These are phyloP conservation scores for Girardinus metallicus DNA, from an alignment of 2,797 vertebrate genomes.

Conservation along the genomic window DNA sequence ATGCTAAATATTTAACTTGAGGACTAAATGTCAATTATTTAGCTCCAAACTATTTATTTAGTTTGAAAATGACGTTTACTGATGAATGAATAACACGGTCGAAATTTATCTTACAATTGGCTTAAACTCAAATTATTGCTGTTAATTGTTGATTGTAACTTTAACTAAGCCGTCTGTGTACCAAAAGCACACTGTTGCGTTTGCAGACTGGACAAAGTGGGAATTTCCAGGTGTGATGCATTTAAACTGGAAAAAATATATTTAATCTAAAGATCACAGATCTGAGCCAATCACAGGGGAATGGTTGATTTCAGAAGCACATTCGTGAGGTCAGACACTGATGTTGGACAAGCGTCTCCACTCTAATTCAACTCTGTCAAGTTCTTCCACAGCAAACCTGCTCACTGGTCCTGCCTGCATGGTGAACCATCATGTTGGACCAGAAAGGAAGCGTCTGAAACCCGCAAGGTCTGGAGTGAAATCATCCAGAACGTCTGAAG, in stretches of 20 bases:
- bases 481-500: not conserved
- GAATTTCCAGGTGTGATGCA: not conserved
- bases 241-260: not conserved
- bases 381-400: not conserved
- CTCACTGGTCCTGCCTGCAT: not conserved
- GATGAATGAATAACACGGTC: not conserved
- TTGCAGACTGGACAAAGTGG: not conserved
- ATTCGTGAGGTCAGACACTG: not conserved
- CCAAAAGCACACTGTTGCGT: not conserved
- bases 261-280: not conserved
- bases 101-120: not conserved
- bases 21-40: not conserved
- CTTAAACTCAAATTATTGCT: not conserved
- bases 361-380: not conserved
- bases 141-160: not conserved
- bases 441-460: not conserved
- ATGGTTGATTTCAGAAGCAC: not conserved
- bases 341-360: not conserved
- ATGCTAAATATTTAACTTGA: not conserved
- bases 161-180: not conserved
- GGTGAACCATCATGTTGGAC: not conserved
- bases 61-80: not conserved
- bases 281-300: not conserved
- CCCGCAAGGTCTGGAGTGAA: not conserved
- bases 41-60: no score